Conservation (phyloP, 1,140 invertebrate genomes). For the Cydia amplana region DNA sequence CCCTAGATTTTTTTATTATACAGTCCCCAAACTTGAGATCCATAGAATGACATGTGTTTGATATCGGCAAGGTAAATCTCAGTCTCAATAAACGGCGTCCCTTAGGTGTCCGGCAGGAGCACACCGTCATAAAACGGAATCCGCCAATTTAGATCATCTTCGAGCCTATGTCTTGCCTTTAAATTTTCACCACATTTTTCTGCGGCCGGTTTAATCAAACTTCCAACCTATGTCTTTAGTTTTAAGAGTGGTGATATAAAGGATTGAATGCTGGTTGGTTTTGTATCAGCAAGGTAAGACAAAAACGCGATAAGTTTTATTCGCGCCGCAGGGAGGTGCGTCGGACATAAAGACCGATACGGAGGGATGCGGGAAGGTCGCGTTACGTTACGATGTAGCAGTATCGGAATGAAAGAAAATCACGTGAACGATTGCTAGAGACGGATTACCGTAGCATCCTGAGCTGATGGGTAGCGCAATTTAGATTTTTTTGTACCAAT, state of each 20-base stretch:
- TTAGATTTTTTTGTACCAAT: background rate
- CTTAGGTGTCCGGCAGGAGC: slow-evolving; percentile 33
- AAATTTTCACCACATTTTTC: slow-evolving; percentile 34
- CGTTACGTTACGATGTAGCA: slow-evolving; percentile 32
- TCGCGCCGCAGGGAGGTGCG: slow-evolving; percentile 40
- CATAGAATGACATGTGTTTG: background rate
- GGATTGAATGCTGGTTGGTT: slow-evolving; percentile 10
- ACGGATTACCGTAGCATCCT: background rate
- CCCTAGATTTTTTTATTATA: background rate
- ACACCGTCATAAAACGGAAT: slow-evolving; percentile 55
- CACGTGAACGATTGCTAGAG: slow-evolving; percentile 10
- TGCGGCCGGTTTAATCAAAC: background rate
- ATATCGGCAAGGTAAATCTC: slow-evolving; percentile 28
- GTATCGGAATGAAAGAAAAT: slow-evolving; percentile 8
- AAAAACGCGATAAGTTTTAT: slow-evolving; percentile 60
- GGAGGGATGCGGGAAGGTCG: slow-evolving; percentile 32
- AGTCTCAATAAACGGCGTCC: slow-evolving; percentile 30
- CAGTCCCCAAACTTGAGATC: background rate
- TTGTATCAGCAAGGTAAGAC: slow-evolving; percentile 47
- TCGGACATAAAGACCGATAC: slow-evolving; percentile 28
- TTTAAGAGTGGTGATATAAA: slow-evolving; percentile 25
- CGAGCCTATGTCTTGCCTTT: slow-evolving; percentile 43
- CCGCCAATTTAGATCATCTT: slow-evolving; percentile 64
- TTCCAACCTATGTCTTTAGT: slow-evolving; percentile 23
- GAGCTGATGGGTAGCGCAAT: background rate